Conservation (phyloP, 2,888 invertebrate species). For the Acronicta leporina region DNA sequence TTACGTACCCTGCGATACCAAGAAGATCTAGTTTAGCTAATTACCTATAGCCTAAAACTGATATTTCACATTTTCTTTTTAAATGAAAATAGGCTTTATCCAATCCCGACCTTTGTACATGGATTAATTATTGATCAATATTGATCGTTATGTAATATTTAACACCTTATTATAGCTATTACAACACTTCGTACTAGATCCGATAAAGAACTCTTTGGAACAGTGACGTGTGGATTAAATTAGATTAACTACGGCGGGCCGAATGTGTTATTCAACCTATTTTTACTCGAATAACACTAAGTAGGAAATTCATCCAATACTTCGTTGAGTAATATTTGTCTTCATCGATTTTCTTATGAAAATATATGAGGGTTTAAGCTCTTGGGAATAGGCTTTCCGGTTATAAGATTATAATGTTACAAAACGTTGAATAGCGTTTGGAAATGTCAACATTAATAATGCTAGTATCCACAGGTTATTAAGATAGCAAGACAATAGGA, state of each 20-base stretch:
- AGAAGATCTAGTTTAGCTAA: too few relatives aligned
- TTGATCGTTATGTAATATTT: constrained; percentile 14
- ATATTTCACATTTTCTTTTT: too few relatives aligned
- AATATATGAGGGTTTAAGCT: constrained; percentile 24
- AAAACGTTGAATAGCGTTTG: constrained; percentile 32
- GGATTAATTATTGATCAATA: constrained; percentile 13
- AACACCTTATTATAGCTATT: constrained; percentile 23
- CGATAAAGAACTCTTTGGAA: constrained; percentile 26
- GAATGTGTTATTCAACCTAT: constrained; percentile 47
- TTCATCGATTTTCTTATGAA: constrained; percentile 29
- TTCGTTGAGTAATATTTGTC: constrained; percentile 36
- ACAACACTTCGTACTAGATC: constrained; percentile 27
- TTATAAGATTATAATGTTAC: constrained; percentile 42
- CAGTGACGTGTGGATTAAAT: constrained; percentile 35
- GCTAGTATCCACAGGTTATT: constrained; percentile 43
- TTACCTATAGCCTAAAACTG: too few relatives aligned
- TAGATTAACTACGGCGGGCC: constrained; percentile 33
- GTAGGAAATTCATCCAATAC: constrained; percentile 25
- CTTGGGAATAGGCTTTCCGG: constrained; percentile 25
- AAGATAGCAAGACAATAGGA: constrained; percentile 48
- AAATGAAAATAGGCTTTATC: too few relatives aligned
- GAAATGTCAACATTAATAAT: constrained; percentile 42
- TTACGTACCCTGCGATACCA: too few relatives aligned
- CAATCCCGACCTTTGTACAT: not conserved
- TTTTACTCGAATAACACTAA: constrained; percentile 33